Evolutionary conservation across 2,888 invertebrate genomes (phyloP).

Genomic region (Athalia circularis): DNA sequence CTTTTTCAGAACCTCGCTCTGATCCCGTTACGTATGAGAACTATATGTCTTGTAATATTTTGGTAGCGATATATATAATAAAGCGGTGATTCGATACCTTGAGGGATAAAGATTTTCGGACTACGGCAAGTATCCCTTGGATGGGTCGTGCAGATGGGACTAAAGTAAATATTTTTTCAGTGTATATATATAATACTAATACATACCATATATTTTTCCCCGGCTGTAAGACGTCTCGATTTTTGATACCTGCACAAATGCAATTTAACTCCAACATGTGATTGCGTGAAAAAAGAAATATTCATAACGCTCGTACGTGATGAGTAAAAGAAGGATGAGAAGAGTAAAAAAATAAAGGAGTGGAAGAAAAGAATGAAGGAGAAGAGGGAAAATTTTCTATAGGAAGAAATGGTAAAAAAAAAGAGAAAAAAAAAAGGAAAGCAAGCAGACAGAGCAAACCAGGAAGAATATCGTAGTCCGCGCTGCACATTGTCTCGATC

Average conservation of each 20-base stretch:
- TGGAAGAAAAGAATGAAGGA: conserved; percentile 17
- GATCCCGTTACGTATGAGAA: background rate
- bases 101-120: conserved; percentile 27
- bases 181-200: background rate
- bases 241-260: conserved; percentile 18
- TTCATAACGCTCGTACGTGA: background rate
- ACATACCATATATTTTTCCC: background rate
- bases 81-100: conserved; percentile 32
- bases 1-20: background rate
- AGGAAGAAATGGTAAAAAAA: conserved; percentile 22
- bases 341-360: background rate
- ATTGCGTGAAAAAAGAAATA: conserved; percentile 28
- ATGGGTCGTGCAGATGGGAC: conserved; percentile 35
- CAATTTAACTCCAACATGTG: conserved; percentile 45
- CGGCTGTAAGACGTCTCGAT: background rate
- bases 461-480: conserved; percentile 39
- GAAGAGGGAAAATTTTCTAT: background rate
- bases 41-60: conserved; percentile 1
- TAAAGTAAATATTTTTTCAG: conserved; percentile 42
- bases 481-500: conserved; percentile 40
- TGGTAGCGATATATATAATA: conserved; percentile 14
- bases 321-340: background rate
- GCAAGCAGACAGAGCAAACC: conserved; percentile 18
- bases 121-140: conserved; percentile 22
- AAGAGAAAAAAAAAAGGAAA: conserved; percentile 1